Base-by-base conservation (phyloP, 1,140 invertebrate species). In the Rhyacophila brunnea region DNA sequence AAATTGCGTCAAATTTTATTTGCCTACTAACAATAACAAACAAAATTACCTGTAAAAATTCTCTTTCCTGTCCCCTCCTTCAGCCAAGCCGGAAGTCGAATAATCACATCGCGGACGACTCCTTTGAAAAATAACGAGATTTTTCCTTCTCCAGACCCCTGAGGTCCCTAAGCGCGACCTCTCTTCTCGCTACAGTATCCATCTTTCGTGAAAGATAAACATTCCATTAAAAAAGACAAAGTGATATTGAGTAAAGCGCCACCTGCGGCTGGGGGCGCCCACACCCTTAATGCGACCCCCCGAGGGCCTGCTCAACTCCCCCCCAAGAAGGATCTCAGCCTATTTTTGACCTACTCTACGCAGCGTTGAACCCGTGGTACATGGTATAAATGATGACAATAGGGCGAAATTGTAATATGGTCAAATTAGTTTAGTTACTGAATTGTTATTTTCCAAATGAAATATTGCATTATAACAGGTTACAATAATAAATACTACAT, bases 151-250 rank as follows among this genome's bases (percentile, higher is more conserved):
- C 3, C 11, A 14, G 40, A 14, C 23, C 23, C 23, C 23, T 9
- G 23, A 28, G 23, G 23, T 28, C 23, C 23, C 23, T 5, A 28
- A 28, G 17, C 44, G 18, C 44, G 17, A 23, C 44, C 44, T 46
- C 44, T 11, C 44, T 46, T 11, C 23, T 9, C 23, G 9, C 23
- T 2, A 14, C 4, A n/a, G 10, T 5, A 46, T 46, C 20, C 20
- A 23, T 46, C 44, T 46, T 46, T 11, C 11, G n/a, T 13, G 11
- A 49, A 49, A 49, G 19, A 49, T 35, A 49, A 49, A 49, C 47
- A 49, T 49, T 32, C 47, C 47, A 49, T 49, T 34, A 49, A 23
- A 28, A 23, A 32, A 35, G 47, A 49, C 47, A 49, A 34, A 49
- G 47, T 34, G 18, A 15, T 49, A 49, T 49, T 28, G 47, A 49